Conservation (phyloP, 2,888 invertebrate species). For the Oscheius sp. region DNA sequence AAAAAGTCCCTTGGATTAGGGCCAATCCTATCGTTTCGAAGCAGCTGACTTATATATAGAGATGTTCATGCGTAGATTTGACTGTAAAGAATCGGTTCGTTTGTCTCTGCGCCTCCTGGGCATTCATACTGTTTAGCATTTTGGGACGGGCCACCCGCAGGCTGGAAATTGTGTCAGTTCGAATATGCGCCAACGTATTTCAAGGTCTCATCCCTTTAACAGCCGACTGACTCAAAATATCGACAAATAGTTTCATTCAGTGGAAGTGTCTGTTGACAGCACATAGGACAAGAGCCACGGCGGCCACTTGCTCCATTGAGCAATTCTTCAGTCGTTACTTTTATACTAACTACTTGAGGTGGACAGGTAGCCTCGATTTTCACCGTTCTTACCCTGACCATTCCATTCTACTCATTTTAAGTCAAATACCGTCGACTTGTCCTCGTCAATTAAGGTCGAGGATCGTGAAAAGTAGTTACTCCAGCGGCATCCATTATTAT, state of each 20-base stretch:
- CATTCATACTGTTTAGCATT: constrained; percentile 10
- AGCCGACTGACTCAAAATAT: constrained; percentile 20
- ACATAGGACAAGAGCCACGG: constrained; percentile 20
- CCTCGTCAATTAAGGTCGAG: constrained; percentile 29
- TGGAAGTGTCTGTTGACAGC: background rate
- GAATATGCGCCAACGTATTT: constrained; percentile 34
- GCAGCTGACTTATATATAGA: constrained; percentile 11
- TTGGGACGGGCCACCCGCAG: constrained; percentile 25
- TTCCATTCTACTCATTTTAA: background rate
- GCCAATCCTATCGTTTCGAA: constrained; percentile 18
- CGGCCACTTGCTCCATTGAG: constrained; percentile 22
- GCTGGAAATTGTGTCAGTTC: constrained; percentile 34
- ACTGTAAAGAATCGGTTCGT: constrained; percentile 16
- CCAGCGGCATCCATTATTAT: background rate
- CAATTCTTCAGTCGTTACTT: background rate
- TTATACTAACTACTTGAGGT: no score
- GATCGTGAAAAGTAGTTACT: background rate
- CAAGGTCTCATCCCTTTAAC: constrained; percentile 32
- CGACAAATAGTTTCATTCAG: constrained; percentile 3
- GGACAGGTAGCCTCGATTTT: no score
- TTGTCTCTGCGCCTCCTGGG: constrained; percentile 15
- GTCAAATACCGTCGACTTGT: constrained; percentile 5
- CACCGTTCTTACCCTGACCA: background rate
- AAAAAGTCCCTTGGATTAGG: constrained; percentile 4
- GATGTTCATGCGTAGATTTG: constrained; percentile 11